Evolutionary conservation across 1,140 invertebrate genomes (phyloP).

Genomic region (Scaptomyza hsui): DNA sequence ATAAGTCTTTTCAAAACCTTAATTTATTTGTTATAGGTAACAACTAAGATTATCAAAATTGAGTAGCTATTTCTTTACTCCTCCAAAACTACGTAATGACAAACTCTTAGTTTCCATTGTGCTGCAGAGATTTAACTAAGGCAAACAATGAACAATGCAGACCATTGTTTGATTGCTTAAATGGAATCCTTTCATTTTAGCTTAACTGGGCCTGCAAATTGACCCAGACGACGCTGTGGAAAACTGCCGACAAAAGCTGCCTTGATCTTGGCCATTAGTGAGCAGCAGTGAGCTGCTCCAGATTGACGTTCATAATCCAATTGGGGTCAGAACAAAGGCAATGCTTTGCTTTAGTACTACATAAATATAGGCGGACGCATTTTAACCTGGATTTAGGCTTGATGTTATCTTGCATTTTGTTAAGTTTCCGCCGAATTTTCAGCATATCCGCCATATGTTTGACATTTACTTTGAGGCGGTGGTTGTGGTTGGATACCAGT

Average conservation of each 20-base stretch:
- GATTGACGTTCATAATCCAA: constrained; percentile 14
- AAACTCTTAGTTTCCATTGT: constrained; percentile 34
- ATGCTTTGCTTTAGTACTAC: neutral
- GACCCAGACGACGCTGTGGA: constrained; percentile 3
- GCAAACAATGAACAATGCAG: constrained; percentile 59
- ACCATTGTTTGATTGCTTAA: constrained; percentile 58
- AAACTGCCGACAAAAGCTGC: constrained; percentile 4
- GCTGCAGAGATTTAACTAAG: constrained; percentile 9
- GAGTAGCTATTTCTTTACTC: neutral
- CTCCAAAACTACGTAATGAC: neutral
- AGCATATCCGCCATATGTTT: constrained; percentile 65
- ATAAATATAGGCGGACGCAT: neutral
- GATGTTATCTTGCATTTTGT: constrained; percentile 32
- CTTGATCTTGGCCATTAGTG: constrained; percentile 52
- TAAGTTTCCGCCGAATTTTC: constrained; percentile 51
- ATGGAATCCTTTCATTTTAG: constrained; percentile 46
- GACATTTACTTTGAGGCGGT: constrained; percentile 56
- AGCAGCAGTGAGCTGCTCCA: constrained; percentile 7
- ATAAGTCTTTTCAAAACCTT: too few relatives aligned
- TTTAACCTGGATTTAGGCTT: constrained; percentile 13
- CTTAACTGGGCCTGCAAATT: constrained; percentile 52
- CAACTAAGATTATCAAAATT: neutral
- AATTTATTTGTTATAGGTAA: too few relatives aligned
- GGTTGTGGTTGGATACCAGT: constrained; percentile 6
- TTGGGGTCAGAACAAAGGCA: constrained; percentile 24